These are phyloP conservation scores for Drosophila carrolli DNA, from an alignment of 1,140 invertebrate species.

Conservation along the genomic window DNA sequence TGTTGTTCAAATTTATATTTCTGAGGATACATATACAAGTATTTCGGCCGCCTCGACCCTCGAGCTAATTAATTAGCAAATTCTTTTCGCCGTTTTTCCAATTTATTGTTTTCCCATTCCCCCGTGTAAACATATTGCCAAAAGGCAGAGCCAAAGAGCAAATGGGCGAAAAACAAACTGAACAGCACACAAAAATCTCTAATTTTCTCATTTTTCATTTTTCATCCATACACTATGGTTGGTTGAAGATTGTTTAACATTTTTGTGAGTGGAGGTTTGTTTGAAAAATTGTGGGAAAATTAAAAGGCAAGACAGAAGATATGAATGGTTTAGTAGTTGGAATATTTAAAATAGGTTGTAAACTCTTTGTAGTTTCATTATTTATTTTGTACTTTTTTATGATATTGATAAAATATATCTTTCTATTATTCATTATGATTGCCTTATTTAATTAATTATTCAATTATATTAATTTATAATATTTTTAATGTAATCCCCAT, in stretches of 20 bases:
- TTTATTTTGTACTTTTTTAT: no score
- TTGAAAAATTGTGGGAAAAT: no score
- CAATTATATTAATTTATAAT: no score
- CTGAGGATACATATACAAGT: conserved; percentile 23
- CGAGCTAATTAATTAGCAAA: conserved; percentile 66
- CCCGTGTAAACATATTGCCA: conserved; percentile 36
- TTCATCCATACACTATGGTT: not conserved
- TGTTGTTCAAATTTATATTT: conserved; percentile 72
- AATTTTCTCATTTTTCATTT: conserved; percentile 58
- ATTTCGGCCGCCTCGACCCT: conserved; percentile 11
- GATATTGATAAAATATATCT: no score
- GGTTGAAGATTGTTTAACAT: not conserved
- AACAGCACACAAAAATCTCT: conserved; percentile 45
- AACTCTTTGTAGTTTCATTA: no score
- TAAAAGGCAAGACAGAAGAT: no score
- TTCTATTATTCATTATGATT: no score
- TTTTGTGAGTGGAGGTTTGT: no score
- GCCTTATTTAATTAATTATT: no score
- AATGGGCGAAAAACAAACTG: conserved; percentile 35
- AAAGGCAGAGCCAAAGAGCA: conserved; percentile 31
- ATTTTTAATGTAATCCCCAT: no score
- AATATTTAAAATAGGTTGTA: no score
- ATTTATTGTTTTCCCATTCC: conserved; percentile 65
- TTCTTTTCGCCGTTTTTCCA: conserved; percentile 46
- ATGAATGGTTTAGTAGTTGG: no score